These are phyloP conservation scores for Neuroterus valhalla DNA, from an alignment of 1,140 invertebrate genomes.

Conservation along the genomic window DNA sequence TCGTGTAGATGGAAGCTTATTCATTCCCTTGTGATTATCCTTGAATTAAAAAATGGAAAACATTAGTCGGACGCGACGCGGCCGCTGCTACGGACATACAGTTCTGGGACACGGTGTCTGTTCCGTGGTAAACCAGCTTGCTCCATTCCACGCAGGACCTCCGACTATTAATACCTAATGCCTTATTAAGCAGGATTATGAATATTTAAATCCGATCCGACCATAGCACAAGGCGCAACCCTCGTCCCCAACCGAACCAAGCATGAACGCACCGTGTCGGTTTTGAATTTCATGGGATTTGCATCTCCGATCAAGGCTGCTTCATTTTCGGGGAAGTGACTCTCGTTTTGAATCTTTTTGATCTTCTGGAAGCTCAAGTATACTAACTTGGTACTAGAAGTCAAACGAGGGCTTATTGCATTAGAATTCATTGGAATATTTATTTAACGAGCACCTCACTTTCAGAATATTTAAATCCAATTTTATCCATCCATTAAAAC, in stretches of 20 bases:
- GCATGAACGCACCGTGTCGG: constrained; percentile 24
- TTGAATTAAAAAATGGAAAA: too few relatives aligned
- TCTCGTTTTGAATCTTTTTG: constrained; percentile 21
- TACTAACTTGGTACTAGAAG: constrained; percentile 13
- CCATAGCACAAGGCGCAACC: constrained; percentile 7
- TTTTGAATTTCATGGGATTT: constrained; percentile 50
- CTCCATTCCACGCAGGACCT: constrained; percentile 10
- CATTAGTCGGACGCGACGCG: not conserved
- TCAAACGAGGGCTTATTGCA: constrained; percentile 26
- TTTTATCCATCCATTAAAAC: constrained; percentile 2
- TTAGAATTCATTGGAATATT: constrained; percentile 31
- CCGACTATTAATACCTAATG: constrained; percentile 51
- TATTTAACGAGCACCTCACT: constrained; percentile 3
- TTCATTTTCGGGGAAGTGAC: constrained; percentile 19
- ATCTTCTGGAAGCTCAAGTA: constrained; percentile 10
- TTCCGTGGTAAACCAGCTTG: constrained; percentile 1
- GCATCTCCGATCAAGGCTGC: constrained; percentile 37
- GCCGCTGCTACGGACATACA: not conserved
- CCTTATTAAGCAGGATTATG: constrained; percentile 52
- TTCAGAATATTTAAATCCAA: constrained; percentile 3
- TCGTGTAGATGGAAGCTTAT: too few relatives aligned
- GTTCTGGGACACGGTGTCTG: not conserved
- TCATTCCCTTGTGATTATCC: too few relatives aligned
- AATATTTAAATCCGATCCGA: constrained; percentile 46
- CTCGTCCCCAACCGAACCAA: constrained; percentile 12